Evolutionary conservation across 1,140 invertebrate species (phyloP).

Genomic region (Trichonephila inaurata): DNA sequence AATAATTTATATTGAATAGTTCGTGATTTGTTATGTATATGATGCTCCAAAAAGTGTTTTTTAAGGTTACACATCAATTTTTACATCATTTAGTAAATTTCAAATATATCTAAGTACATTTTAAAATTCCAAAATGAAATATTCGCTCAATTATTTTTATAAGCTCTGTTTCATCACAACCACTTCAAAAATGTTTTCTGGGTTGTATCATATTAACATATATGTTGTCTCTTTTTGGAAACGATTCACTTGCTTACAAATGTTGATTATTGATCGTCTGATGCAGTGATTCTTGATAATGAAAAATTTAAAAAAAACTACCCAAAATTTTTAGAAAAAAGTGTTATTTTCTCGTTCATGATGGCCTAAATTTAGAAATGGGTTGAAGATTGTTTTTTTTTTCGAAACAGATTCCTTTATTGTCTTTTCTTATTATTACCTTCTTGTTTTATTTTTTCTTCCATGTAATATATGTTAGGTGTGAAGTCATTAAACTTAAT

Average conservation of each 20-base stretch:
- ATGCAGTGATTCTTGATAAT: not conserved
- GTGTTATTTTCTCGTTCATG: not conserved
- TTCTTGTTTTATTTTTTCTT: not conserved
- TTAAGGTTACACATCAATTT: no score
- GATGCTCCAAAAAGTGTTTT: no score
- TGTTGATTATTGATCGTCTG: not conserved
- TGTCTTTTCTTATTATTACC: no score
- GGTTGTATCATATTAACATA: not conserved
- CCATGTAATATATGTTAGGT: not conserved
- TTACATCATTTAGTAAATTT: no score
- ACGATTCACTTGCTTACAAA: not conserved
- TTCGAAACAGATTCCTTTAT: not conserved
- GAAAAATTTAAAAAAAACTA: not conserved
- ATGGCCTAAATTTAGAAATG: conserved; percentile 27
- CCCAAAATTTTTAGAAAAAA: no score
- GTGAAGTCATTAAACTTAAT: conserved; percentile 24
- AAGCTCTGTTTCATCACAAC: not conserved
- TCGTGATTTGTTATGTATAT: no score
- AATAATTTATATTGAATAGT: no score
- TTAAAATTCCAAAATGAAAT: not conserved
- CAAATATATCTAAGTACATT: not conserved
- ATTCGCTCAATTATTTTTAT: not conserved
- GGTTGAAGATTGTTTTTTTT: conserved; percentile 20
- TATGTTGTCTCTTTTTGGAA: not conserved
- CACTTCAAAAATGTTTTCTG: not conserved